Base-by-base conservation (phyloP, 2,888 invertebrate genomes). In the Uloborus plumipes region DNA sequence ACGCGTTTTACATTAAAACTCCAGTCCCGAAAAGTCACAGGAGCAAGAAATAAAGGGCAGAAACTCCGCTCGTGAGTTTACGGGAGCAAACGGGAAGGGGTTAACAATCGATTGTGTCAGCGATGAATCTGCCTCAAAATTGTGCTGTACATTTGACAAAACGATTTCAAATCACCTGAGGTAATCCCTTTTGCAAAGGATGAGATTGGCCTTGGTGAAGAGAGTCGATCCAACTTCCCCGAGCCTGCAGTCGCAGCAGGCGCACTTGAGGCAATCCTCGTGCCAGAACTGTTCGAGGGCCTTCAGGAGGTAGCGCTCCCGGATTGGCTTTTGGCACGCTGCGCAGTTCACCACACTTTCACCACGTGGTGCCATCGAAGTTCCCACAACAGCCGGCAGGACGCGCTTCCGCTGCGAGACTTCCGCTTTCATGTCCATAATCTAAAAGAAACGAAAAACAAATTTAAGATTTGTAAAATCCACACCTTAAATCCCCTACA, bases 221-320 rank as follows among this genome's bases (percentile, higher is more conserved):
- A 96, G 91, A 85, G 95, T 95, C 75, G 95, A 95, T 85, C 96
- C 96, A 58, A 96, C 95, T 90, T 97, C 96, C 1, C 96, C 96
- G n/a, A 97, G 92, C 71, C 96, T 92, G 89, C 96, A 96, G 90
- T 96, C 95, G 88, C 97, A 97, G 90, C 96, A 96, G 83, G 95
- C 95, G 88, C 95, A 95, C 88, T 96, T 96, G 85, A 97, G 92
- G 88, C 96, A 96, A 90, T 96, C 96, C 87, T 97, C 96, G 90
- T 97, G 97, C 96, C 97, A 97, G 90, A 93, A 95, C 88, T 95
- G 91, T 89, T 96, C 96, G 90, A 96, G 91, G 0, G 96, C 96
- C 88, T 94, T 94, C 86, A 96, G 91, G 62, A 96, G 92, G 89
- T 93, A 97, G 87, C 96, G 90, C 89, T 95, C 95, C 2, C 93